Percentiles rank a stretch among this genome's conserved stretches.
These are phyloP conservation scores for Tubulanus polymorphus DNA, from an alignment of 2,888 invertebrate species.

Conservation along the genomic window DNA sequence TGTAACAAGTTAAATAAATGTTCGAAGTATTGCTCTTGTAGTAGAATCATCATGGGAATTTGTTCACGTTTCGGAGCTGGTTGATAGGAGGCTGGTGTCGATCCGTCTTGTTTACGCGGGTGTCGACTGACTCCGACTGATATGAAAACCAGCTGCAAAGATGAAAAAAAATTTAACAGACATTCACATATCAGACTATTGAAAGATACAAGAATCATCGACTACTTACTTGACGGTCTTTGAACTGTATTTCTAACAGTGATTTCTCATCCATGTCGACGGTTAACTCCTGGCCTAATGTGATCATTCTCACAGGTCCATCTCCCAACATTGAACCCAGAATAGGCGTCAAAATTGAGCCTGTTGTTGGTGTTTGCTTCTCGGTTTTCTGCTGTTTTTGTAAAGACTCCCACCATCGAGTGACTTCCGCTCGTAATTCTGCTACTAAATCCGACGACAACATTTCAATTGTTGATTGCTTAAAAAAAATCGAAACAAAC, in stretches of 20 bases:
- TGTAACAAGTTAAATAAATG: constrained; percentile 87
- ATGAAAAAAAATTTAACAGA: constrained; percentile 4
- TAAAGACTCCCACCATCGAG: constrained; percentile 82
- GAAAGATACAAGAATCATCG: too few species aligned
- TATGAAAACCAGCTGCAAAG: constrained; percentile 74
- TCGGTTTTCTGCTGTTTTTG: constrained; percentile 44
- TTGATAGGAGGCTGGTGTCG: constrained; percentile 80
- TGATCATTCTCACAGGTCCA: constrained; percentile 85
- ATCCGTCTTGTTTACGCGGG: constrained; percentile 63
- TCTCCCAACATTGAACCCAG: constrained; percentile 71
- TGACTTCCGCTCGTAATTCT: constrained; percentile 87
- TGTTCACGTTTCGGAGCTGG: constrained; percentile 77
- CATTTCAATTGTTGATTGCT: constrained; percentile 69
- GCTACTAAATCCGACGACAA: constrained; percentile 84
- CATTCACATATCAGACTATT: neutral
- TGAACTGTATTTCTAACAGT: constrained; percentile 85
- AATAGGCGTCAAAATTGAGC: constrained; percentile 56
- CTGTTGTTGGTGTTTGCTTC: constrained; percentile 15
- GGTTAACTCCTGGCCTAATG: constrained; percentile 82
- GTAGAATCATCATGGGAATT: constrained; percentile 76
- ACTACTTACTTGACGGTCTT: constrained; percentile 76
- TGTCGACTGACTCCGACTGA: constrained; percentile 75
- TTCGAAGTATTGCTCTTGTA: constrained; percentile 84
- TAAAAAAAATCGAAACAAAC: too few species aligned
- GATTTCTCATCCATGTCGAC: constrained; percentile 90